Evolutionary conservation across 2,888 invertebrate species (phyloP), one percentile per base, ranked within the genome.

Genomic region (Diachrysia chrysitis): DNA sequence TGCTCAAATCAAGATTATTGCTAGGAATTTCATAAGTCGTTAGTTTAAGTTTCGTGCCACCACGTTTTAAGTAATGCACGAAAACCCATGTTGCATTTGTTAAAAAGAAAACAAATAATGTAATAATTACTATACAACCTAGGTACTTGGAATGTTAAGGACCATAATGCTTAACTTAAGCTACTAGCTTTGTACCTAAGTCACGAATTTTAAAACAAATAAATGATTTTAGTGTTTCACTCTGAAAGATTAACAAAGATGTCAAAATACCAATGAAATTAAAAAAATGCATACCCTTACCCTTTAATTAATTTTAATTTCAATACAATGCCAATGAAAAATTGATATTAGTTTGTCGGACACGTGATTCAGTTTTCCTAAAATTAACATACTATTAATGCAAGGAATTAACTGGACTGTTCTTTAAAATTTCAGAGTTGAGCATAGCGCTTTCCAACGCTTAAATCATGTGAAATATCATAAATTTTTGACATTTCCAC

Each of bases 131-230:
- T 42, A 42, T 42, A n/a, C n/a, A n/a, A 42, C n/a, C n/a, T 6
- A 42, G n/a, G n/a, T n/a, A n/a, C n/a, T n/a, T n/a, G n/a, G 42
- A 16, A 16, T 42, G 14, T 37, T 37, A 37, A 37, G 14, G n/a
- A n/a, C 42, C n/a, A n/a, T n/a, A 42, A 42, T 42, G 42, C 42
- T 42, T 42, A 42, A 42, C 42, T 16, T n/a, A n/a, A n/a, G n/a
- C n/a, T n/a, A n/a, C n/a, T n/a, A n/a, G n/a, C 42, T 42, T 16
- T n/a, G 16, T 5, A 25, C n/a, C n/a, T 37, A 16, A 16, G 37
- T 37, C 37, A 37, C 16, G 37, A 37, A 37, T 37, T 37, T 16
- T 37, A 37, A n/a, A n/a, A n/a, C n/a, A 42, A 32, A 32, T 14
- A 37, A 14, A 37, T 37, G 5, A 14, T 37, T 14, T 37, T 16